Percentiles rank a stretch among this genome's conserved stretches.
phyloP scores from a whole-genome alignment of 2,888 invertebrate species.

The Melanotus villosus region DNA sequence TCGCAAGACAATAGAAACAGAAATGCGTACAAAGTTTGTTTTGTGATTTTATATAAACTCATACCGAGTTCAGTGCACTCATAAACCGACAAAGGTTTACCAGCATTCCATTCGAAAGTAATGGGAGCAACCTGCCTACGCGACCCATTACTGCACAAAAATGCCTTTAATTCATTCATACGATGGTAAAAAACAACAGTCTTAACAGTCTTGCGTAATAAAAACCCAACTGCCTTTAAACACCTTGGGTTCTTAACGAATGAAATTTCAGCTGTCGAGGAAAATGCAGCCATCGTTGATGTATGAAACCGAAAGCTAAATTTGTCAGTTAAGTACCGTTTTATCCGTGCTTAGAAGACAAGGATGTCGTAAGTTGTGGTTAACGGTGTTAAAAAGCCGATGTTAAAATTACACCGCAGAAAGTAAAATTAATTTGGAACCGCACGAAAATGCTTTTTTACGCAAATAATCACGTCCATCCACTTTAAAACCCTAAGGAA shows the following conservation, averaged over 20 bases:
- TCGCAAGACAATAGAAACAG: neutral
- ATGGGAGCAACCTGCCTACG: conserved; percentile 22
- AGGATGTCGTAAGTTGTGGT: neutral
- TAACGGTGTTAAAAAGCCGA: neutral
- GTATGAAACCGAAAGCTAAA: conserved; percentile 23
- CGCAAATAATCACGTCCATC: too few species aligned
- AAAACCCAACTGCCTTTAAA: neutral
- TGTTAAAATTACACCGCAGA: too few species aligned
- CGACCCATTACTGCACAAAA: neutral
- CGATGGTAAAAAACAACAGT: conserved; percentile 21
- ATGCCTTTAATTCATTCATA: conserved; percentile 27
- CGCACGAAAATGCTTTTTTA: neutral
- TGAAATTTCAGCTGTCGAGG: neutral
- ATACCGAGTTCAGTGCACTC: conserved; percentile 26
- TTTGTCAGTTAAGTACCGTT: conserved; percentile 15
- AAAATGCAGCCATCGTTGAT: neutral
- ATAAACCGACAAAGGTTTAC: conserved; percentile 16
- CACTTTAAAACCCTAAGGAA: conserved; percentile 35
- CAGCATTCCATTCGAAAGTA: conserved; percentile 23
- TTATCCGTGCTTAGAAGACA: neutral
- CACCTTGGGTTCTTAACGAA: too few species aligned
- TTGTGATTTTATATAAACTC: conserved; percentile 27
- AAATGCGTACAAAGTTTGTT: conserved; percentile 14
- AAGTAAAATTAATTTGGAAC: neutral
- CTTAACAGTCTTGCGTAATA: conserved; percentile 3